Evolutionary conservation across 1,140 invertebrate species (phyloP).

Genomic region (Pseudachorutes palmiensis): DNA sequence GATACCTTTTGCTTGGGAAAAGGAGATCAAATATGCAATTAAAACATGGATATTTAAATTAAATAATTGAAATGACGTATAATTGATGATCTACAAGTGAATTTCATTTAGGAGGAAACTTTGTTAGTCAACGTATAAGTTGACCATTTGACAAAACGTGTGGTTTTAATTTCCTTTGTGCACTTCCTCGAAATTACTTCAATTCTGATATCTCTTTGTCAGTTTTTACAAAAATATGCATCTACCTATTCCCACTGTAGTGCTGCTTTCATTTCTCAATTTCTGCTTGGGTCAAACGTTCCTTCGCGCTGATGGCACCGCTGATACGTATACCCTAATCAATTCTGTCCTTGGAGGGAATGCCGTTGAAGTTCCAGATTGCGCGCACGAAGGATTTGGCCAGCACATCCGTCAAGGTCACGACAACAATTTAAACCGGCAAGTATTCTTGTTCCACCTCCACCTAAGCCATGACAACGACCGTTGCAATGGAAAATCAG

Average conservation of each 20-base stretch:
- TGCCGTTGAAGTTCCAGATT: conserved; percentile 29
- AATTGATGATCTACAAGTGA: no score
- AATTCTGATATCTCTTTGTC: no score
- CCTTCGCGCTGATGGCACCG: background rate
- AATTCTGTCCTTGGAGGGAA: conserved; percentile 23
- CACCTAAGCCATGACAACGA: conserved; percentile 25
- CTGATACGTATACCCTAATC: conserved; percentile 21
- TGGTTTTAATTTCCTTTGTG: no score
- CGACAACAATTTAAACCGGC: conserved; percentile 12
- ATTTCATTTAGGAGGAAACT: no score
- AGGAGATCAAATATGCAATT: conserved; percentile 7
- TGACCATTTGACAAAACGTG: no score
- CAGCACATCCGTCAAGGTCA: conserved; percentile 18
- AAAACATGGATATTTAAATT: background rate
- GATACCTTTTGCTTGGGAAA: conserved; percentile 29
- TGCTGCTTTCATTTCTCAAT: background rate
- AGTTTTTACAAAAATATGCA: no score
- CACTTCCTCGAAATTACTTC: no score
- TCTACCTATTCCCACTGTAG: no score
- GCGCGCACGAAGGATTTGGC: conserved; percentile 16
- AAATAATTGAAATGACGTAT: no score
- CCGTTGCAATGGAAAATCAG: conserved; percentile 20
- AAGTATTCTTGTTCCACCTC: conserved; percentile 24
- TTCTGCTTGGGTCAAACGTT: background rate
- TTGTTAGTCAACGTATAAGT: no score